Evolutionary conservation across 1,140 invertebrate genomes (phyloP).

Genomic region (Drosophila ambigua): DNA sequence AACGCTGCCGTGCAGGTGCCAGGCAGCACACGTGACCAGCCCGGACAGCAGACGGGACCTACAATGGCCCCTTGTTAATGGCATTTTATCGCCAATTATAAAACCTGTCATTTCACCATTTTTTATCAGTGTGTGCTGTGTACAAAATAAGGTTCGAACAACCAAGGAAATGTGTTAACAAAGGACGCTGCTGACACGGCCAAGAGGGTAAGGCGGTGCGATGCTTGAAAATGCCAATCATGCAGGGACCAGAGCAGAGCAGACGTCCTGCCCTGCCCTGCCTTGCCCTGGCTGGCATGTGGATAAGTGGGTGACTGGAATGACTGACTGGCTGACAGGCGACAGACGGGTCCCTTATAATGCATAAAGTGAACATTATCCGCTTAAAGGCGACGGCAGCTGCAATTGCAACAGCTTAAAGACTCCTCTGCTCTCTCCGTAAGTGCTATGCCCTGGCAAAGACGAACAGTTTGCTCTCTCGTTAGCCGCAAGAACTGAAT

Average conservation of each 20-base stretch:
- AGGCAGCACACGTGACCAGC: slow-evolving; percentile 56
- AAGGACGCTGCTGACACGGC: slow-evolving; percentile 30
- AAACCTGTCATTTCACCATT: slow-evolving; percentile 72
- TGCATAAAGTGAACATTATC: slow-evolving; percentile 22
- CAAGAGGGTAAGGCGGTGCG: slow-evolving; percentile 14
- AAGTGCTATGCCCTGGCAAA: neutral
- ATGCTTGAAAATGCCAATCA: slow-evolving; percentile 74
- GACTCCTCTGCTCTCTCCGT: neutral
- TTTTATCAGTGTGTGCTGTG: slow-evolving; percentile 62
- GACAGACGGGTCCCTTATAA: slow-evolving; percentile 25
- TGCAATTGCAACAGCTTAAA: neutral
- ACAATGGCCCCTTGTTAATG: slow-evolving; percentile 66
- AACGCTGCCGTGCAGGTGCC: slow-evolving; percentile 39
- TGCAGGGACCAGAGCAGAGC: slow-evolving; percentile 33
- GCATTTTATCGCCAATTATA: slow-evolving; percentile 80
- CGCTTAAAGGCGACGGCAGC: slow-evolving; percentile 15
- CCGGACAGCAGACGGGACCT: slow-evolving; percentile 13
- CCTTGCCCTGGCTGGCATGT: slow-evolving; percentile 42
- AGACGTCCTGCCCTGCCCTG: neutral
- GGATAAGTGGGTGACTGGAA: slow-evolving; percentile 47
- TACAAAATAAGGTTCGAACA: slow-evolving; percentile 38
- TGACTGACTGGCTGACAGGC: slow-evolving; percentile 31
- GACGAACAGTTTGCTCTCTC: no score
- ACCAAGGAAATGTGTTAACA: slow-evolving; percentile 48
- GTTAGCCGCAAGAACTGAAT: no score